A percentile compares a stretch with the other conserved stretches of the same genome.
Evolutionary conservation across 2,113 vertebrate genomes (phyloP).

Genomic region (Callionymus lyra): DNA sequence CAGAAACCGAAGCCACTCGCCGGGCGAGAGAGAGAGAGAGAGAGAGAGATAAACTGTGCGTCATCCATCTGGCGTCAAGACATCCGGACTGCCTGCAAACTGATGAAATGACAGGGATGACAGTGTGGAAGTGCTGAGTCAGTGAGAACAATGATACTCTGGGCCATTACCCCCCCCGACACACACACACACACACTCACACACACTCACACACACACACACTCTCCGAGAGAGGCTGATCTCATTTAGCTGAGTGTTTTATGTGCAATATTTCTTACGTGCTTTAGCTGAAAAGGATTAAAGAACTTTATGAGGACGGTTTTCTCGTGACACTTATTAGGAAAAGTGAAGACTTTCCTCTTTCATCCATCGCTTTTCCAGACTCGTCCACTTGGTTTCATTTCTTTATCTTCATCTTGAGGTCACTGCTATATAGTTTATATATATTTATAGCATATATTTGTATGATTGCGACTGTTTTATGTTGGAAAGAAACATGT

Average conservation of each 20-base stretch:
- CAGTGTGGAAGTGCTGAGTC: conserved; percentile 42
- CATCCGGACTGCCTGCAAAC: conserved; percentile 19
- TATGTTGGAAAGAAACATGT: no score
- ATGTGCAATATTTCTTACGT: neutral
- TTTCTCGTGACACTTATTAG: conserved; percentile 11
- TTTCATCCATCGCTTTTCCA: neutral
- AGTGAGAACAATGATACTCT: conserved; percentile 27
- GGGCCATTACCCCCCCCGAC: no score
- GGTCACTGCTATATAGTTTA: no score
- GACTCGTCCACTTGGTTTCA: no score
- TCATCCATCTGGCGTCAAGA: conserved; percentile 20
- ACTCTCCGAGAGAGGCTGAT: neutral
- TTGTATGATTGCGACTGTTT: no score
- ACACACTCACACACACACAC: conserved; percentile 29
- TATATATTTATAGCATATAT: no score
- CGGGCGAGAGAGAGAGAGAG: no score
- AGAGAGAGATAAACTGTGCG: neutral
- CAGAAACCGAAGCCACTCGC: no score
- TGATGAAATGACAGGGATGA: conserved; percentile 29
- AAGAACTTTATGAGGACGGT: conserved; percentile 14
- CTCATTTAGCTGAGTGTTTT: no score
- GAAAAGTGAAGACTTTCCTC: neutral
- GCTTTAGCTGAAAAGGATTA: conserved; percentile 22
- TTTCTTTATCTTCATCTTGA: conserved; percentile 6
- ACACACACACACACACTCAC: conserved; percentile 20